phyloP scores from a whole-genome alignment of 2,888 invertebrate genomes.

The Lycocerus yunnanus region DNA sequence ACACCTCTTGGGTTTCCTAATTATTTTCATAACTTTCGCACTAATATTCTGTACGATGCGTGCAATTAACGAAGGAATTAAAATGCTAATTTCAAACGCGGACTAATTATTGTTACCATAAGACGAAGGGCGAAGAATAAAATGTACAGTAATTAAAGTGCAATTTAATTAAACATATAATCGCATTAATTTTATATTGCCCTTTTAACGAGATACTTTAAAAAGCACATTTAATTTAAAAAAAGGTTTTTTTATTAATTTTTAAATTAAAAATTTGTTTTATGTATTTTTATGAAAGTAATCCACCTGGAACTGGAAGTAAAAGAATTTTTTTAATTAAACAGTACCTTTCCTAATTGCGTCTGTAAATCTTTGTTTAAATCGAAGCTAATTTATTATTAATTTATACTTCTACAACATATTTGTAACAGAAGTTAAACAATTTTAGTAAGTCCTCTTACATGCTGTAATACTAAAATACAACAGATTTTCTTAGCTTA shows the following conservation, averaged over 20 bases:
- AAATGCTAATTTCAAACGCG: slow-evolving; percentile 20
- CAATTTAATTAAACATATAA: slow-evolving; percentile 29
- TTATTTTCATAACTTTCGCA: neutral
- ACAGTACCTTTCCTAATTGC: neutral
- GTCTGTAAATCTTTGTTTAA: neutral
- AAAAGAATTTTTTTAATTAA: neutral
- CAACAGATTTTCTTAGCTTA: neutral
- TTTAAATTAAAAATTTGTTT: neutral
- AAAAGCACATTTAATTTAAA: neutral
- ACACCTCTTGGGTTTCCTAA: neutral
- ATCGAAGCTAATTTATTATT: neutral
- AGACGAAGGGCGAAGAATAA: slow-evolving; percentile 6
- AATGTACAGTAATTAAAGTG: slow-evolving; percentile 24
- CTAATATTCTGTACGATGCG: neutral
- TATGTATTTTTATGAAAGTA: neutral
- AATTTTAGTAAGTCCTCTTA: neutral
- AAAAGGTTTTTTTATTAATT: neutral
- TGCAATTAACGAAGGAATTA: slow-evolving; percentile 9
- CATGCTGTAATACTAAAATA: neutral
- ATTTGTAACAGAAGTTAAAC: neutral
- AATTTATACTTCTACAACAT: neutral
- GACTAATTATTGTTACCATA: slow-evolving; percentile 5
- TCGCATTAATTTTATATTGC: slow-evolving; percentile 21
- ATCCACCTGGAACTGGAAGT: neutral
- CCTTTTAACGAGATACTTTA: slow-evolving; percentile 16